phyloP scores from a whole-genome alignment of 2,888 invertebrate genomes.

The Diadromus collaris region DNA sequence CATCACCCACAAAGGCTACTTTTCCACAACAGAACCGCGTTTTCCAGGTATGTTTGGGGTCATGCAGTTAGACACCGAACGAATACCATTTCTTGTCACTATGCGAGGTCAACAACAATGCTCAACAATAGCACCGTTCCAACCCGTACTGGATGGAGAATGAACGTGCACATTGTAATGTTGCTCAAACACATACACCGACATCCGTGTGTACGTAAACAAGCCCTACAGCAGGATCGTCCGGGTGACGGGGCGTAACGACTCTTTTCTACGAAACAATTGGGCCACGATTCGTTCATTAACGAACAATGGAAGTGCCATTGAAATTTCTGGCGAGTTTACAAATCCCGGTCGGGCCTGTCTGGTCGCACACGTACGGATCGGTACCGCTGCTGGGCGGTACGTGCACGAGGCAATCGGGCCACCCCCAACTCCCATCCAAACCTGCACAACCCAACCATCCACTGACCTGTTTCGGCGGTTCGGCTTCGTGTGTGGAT shows the following conservation, averaged over 20 bases:
- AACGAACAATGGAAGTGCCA: conserved; percentile 56
- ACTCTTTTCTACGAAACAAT: conserved; percentile 44
- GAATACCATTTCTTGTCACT: conserved; percentile 1
- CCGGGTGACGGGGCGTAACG: conserved; percentile 36
- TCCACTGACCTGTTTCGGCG: conserved; percentile 8
- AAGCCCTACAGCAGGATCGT: conserved; percentile 30
- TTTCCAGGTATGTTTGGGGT: background rate
- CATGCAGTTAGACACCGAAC: background rate
- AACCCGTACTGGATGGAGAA: background rate
- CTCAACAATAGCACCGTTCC: conserved; percentile 1
- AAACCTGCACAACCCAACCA: conserved; percentile 28
- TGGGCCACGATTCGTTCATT: conserved; percentile 56
- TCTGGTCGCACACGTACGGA: conserved; percentile 32
- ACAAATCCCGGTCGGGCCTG: conserved; percentile 43
- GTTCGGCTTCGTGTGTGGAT: conserved; percentile 31
- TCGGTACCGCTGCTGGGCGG: conserved; percentile 14
- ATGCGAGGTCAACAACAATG: conserved; percentile 1
- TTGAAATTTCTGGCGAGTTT: conserved; percentile 60
- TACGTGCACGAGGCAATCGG: conserved; percentile 42
- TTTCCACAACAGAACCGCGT: too few species aligned
- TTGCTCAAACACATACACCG: background rate
- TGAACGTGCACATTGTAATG: background rate
- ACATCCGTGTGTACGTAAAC: background rate
- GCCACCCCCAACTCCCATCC: conserved; percentile 1
- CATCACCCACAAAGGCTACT: too few species aligned